Conservation (phyloP, 92 coral and sea anemone genomes). For the Actinostola sp. region DNA sequence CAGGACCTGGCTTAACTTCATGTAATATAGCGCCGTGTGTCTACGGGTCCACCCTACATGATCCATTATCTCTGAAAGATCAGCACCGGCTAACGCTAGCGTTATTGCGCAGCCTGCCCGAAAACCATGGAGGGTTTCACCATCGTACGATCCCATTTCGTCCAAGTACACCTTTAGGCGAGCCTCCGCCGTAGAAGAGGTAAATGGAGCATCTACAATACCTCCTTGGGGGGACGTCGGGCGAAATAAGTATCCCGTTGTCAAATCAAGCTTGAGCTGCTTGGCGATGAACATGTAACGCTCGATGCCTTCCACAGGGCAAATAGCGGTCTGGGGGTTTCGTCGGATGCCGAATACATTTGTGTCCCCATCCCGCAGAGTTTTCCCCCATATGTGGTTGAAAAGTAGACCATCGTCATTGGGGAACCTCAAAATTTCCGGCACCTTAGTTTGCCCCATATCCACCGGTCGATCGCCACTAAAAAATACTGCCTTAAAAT, state of each 20-base stretch:
- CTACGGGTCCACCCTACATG: conserved; percentile 35
- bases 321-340: conserved; percentile 32
- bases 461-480: conserved; percentile 49
- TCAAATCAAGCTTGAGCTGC: conserved; percentile 30
- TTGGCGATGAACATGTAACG: conserved; percentile 25
- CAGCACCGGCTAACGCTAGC: conserved; percentile 29
- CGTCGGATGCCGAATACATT: conserved; percentile 41
- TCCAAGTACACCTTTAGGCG: conserved; percentile 28
- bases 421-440: conserved; percentile 26
- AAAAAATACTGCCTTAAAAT: conserved; percentile 23
- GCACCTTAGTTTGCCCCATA: conserved; percentile 31
- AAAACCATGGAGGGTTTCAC: conserved; percentile 47
- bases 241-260: conserved; percentile 32
- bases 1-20: conserved; percentile 23
- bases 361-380: conserved; percentile 24
- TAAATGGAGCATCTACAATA: conserved; percentile 28
- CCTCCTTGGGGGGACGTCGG: conserved; percentile 36
- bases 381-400: conserved; percentile 19
- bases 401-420: conserved; percentile 24
- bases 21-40: conserved; percentile 27
- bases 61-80: conserved; percentile 32
- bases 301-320: conserved; percentile 32
- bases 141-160: conserved; percentile 31
- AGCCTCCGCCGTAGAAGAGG: conserved; percentile 36
- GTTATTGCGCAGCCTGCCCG: conserved; percentile 47